Base-by-base conservation (phyloP, 2,888 invertebrate genomes). In the Onchidella celtica region DNA sequence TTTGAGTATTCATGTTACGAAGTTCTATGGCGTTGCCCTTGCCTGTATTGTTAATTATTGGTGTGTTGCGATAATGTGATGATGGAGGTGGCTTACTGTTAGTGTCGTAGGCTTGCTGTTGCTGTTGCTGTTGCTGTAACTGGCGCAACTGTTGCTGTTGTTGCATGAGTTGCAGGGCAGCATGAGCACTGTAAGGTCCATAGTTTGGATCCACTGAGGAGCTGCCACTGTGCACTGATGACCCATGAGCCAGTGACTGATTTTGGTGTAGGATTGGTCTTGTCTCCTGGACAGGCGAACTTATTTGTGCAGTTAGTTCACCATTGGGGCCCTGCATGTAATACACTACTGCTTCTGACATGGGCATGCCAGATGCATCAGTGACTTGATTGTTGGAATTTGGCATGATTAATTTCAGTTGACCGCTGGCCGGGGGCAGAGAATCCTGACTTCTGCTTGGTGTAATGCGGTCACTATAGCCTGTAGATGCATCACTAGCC, bases 101-200 rank as follows among this genome's bases (percentile, higher is more conserved):
- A 47, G 6, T 47, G 9, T 11, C 17, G 47, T 6, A 47, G 9
- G 17, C 17, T 17, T 11, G 6, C 17, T 47, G 47, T 17, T 47
- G 47, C 47, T 47, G 47, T 17, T 47, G 47, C 47, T 47, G 47
- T 17, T 47, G 69, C 57, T 72, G 68, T 17, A 47, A 59, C 24
- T n/a, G 36, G n/a, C 61, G 73, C 3, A 36, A 24, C 24, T 36
- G 34, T 2, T 24, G 36, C 24, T 29, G n/a, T 27, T 73, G 59
- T 2, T 11, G 34, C 29, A 29, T 38, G 29, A 65, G 75, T 21
- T 38, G 72, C 2, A 24, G 47, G 17, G 38, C 34, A 40, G 70
- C 79, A 61, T 63, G 61, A 24, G 27, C 29, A 63, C 79, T 79
- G 72, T 79, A 79, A 24, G 79, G 79, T 0, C 79, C 79, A 47